Evolutionary conservation across 2,888 invertebrate genomes (phyloP), one percentile per base, ranked within the genome.

Genomic region (Ypsolopha sequella): DNA sequence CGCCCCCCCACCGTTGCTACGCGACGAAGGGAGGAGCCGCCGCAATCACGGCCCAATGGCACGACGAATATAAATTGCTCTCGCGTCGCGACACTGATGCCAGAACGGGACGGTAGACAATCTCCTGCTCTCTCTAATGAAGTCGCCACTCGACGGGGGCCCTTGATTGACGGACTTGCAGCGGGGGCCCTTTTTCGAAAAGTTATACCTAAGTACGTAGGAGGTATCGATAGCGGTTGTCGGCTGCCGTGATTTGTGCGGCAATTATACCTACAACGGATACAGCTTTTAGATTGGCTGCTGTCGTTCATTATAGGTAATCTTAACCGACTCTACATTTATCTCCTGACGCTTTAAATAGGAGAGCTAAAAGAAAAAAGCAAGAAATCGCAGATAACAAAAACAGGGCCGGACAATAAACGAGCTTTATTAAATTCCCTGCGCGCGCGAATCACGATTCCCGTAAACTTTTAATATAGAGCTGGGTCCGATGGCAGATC

Each of bases 1-100:
- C 60, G 57, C 55, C 70, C 73, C 77, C 86, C 80, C 77, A 72
- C 76, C 85, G 90, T 89, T 84, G 88, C 88, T 85, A 88, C 79
- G 89, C 80, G 86, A 89, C 90, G 89, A 87, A 86, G 89, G 89
- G 89, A 87, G 89, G 88, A 87, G 88, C 74, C 84, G 76, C 85
- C 71, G 77, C 80, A 87, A 87, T 87, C 87, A 85, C 86, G 81
- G 87, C 84, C 85, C 87, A 87, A 87, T 87, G 73, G 87, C 80
- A 80, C 85, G 87, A 84, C 87, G 82, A 87, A 82, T 87, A 87
- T 87, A 87, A 87, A 87, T 87, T 87, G 87, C 79, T 85, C 80
- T 72, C 70, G 73, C 74, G 74, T 73, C 79, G 80, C 79, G 81
- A 82, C 82, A 77, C 70, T 76, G 69, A 65, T 60, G 80, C 62